phyloP scores from a whole-genome alignment of 2,113 vertebrate species.

The Microcebus jonahi region DNA sequence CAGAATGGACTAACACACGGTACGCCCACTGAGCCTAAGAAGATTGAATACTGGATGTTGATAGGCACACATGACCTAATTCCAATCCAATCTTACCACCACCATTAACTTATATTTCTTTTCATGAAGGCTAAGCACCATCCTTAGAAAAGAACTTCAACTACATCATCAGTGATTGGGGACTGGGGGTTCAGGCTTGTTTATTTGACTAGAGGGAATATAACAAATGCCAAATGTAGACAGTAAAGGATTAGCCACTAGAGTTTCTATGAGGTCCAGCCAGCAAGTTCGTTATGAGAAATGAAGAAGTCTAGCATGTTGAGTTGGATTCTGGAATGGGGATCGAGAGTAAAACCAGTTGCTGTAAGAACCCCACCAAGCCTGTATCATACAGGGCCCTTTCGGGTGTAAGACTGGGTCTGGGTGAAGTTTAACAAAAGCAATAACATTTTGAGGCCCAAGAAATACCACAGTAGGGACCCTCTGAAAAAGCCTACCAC shows the following conservation, averaged over 20 bases:
- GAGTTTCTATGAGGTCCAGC: background rate
- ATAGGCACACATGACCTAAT: background rate
- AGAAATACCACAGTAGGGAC: background rate
- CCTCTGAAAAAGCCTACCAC: background rate
- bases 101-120: background rate
- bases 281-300: background rate
- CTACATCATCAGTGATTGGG: background rate
- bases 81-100: background rate
- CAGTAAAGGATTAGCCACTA: background rate
- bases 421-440: background rate
- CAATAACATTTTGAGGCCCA: background rate
- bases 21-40: background rate
- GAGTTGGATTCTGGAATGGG: background rate
- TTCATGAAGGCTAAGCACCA: background rate
- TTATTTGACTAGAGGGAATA: background rate
- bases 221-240: background rate
- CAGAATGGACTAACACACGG: no score
- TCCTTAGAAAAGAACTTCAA: slow-evolving; percentile 23
- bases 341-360: background rate
- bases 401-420: background rate
- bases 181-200: background rate
- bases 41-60: background rate
- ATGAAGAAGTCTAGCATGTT: background rate
- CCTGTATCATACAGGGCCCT: background rate
- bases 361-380: background rate